Conservation (phyloP, 2,888 invertebrate species). For the Magallana nippona region DNA sequence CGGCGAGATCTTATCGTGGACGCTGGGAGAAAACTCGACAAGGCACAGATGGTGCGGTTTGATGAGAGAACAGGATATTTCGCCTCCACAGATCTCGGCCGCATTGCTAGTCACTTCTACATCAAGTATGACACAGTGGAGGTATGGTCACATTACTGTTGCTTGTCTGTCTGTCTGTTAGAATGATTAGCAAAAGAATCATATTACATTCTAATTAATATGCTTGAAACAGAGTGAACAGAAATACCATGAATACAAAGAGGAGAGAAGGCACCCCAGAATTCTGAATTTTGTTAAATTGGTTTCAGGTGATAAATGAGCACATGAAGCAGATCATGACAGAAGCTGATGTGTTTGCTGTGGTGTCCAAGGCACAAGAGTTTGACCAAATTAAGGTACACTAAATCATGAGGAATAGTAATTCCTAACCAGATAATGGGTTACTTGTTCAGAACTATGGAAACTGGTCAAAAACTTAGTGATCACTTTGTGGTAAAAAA, state of each 20-base stretch:
- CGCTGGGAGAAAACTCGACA: constrained; percentile 92
- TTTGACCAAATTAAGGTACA: constrained; percentile 94
- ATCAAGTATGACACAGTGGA: constrained; percentile 97
- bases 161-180: neutral
- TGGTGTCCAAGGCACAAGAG: constrained; percentile 95
- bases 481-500: too few species aligned
- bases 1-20: constrained; percentile 88
- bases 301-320: constrained; percentile 89
- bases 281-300: neutral
- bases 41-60: constrained; percentile 95
- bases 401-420: too few species aligned
- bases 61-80: constrained; percentile 87
- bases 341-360: constrained; percentile 91
- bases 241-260: too few species aligned
- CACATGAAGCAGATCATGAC: constrained; percentile 89
- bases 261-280: too few species aligned
- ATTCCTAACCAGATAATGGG: too few species aligned
- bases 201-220: too few species aligned
- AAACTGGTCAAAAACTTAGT: too few species aligned
- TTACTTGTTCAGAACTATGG: too few species aligned
- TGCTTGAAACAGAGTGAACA: too few species aligned
- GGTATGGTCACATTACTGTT: constrained; percentile 62
- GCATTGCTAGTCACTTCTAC: constrained; percentile 98
- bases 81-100: constrained; percentile 87
- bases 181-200: too few species aligned